Conservation (phyloP, 2,797 vertebrate genomes). For the Hydrolagus colliei region DNA sequence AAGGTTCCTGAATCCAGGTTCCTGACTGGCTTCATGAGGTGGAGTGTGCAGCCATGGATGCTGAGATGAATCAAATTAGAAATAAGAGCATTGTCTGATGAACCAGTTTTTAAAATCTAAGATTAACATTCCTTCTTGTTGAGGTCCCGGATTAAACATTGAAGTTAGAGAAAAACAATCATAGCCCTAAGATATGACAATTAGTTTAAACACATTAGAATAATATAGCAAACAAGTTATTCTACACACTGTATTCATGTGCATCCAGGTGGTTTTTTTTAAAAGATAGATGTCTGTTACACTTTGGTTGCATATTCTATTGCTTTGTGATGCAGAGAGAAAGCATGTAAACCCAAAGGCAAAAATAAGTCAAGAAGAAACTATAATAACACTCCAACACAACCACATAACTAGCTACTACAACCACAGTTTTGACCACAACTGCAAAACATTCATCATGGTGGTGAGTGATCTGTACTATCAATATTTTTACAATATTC, state of each 20-base stretch:
- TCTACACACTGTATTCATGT: not conserved
- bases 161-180: not conserved
- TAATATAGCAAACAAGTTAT: too few relatives aligned
- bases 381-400: not conserved
- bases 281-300: not conserved
- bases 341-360: not conserved
- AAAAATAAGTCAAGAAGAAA: not conserved
- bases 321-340: not conserved
- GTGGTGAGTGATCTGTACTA: not conserved
- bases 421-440: not conserved
- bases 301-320: not conserved
- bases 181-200: not conserved
- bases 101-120: not conserved
- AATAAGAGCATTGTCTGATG: not conserved
- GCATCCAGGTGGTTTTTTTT: not conserved
- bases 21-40: too few relatives aligned
- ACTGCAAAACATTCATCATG: not conserved
- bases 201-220: too few relatives aligned
- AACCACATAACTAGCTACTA: not conserved
- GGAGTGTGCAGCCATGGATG: too few relatives aligned
- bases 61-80: not conserved
- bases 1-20: too few relatives aligned
- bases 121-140: slow-evolving; percentile 1
- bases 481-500: not conserved
- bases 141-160: not conserved